A percentile compares a stretch with the other conserved stretches of the same genome.
These are phyloP conservation scores for Cryptoleucopteryx plumbea DNA, from an alignment of 2,113 vertebrate genomes.

Conservation along the genomic window DNA sequence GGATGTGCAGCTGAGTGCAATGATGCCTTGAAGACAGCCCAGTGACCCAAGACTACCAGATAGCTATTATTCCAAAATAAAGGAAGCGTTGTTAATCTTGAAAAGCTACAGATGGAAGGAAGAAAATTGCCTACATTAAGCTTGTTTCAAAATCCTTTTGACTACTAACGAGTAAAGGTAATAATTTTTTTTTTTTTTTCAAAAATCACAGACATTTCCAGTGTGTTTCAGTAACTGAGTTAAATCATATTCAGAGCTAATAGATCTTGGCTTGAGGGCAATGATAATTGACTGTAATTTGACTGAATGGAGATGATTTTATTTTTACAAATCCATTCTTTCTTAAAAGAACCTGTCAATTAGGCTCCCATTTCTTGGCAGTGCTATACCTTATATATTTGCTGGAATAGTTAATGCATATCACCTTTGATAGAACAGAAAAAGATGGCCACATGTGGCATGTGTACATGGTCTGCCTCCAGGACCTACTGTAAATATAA, in stretches of 20 bases:
- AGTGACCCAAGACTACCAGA: background rate
- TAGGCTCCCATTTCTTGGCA: background rate
- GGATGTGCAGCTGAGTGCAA: background rate
- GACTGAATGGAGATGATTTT: background rate
- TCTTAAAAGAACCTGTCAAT: background rate
- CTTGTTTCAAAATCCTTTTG: background rate
- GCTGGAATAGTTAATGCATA: background rate
- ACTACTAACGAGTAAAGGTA: background rate
- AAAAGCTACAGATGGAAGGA: background rate
- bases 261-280: background rate
- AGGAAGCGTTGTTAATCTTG: background rate
- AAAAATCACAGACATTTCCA: background rate
- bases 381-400: background rate
- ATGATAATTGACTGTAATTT: background rate
- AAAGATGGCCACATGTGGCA: too few relatives aligned
- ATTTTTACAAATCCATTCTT: background rate
- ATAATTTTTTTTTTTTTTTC: background rate
- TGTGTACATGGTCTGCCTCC: background rate
- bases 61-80: background rate
- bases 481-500: background rate
- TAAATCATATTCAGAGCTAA: background rate
- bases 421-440: background rate
- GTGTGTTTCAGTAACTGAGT: background rate
- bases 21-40: background rate
- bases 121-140: background rate